A percentile compares a stretch with the other conserved stretches of the same genome.
Evolutionary conservation across 2,113 vertebrate species (phyloP).

Genomic region (Labeo rohita): DNA sequence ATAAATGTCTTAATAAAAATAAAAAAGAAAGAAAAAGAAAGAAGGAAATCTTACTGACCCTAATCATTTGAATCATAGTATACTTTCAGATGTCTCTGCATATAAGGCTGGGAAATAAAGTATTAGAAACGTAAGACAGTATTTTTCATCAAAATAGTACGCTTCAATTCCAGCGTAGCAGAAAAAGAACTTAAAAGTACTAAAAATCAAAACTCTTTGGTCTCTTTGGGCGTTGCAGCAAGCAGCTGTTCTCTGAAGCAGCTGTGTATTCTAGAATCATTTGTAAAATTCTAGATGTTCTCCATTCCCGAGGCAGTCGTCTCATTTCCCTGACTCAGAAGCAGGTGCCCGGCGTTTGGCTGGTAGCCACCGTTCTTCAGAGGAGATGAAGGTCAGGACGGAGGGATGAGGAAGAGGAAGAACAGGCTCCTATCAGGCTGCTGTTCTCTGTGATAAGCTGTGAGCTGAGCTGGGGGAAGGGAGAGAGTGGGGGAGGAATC

Average conservation of each 20-base stretch:
- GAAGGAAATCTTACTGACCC: not conserved
- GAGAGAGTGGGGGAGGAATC: conserved; percentile 25
- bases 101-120: not conserved
- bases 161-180: not conserved
- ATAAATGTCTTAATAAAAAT: not conserved
- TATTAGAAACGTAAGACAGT: not conserved
- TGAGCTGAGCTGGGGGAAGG: conserved; percentile 33
- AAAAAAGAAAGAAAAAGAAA: too few species aligned
- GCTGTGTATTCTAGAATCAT: conserved; percentile 20
- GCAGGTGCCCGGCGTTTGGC: conserved; percentile 41
- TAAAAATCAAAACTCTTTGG: not conserved
- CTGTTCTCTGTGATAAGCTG: conserved; percentile 56
- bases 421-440: conserved; percentile 47
- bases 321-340: conserved; percentile 17
- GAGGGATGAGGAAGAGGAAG: conserved; percentile 41
- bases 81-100: not conserved
- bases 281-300: conserved; percentile 31
- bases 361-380: conserved; percentile 41
- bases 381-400: conserved; percentile 52
- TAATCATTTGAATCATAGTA: not conserved
- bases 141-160: not conserved
- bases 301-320: not conserved
- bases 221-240: not conserved
- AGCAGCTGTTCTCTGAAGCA: conserved; percentile 26
- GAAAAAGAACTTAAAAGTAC: not conserved